Percentiles rank a stretch among this genome's conserved stretches.
These are phyloP conservation scores for Hemichromis elongatus DNA, from an alignment of 2,113 vertebrate species.

Conservation along the genomic window DNA sequence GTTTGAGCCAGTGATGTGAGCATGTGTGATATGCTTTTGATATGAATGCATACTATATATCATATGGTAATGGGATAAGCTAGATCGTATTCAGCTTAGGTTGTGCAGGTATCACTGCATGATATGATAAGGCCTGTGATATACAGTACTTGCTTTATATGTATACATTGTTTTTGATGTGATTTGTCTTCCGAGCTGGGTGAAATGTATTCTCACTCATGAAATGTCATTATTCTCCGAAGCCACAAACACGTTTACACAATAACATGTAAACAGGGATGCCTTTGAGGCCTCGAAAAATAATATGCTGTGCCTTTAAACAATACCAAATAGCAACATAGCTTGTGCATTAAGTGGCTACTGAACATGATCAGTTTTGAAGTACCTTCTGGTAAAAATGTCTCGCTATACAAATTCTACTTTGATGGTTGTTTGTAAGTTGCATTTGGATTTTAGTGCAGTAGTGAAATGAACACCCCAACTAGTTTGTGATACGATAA, in stretches of 20 bases:
- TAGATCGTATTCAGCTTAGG: not conserved
- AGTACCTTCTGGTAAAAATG: not conserved
- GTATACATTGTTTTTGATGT: not conserved
- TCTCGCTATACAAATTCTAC: not conserved
- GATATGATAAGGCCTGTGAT: not conserved
- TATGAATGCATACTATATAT: not conserved
- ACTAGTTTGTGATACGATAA: not conserved
- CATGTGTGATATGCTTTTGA: not conserved
- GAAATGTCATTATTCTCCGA: not conserved
- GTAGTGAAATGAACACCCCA: not conserved
- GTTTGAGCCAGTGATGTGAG: not conserved
- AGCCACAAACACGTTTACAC: fast-evolving
- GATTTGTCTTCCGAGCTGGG: not conserved
- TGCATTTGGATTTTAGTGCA: fast-evolving
- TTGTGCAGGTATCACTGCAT: not conserved
- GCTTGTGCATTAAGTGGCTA: not conserved
- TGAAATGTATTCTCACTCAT: not conserved
- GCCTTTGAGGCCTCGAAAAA: not conserved
- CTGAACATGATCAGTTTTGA: not conserved
- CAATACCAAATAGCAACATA: not conserved
- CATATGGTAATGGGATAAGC: conserved; percentile 1
- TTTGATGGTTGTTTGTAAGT: not conserved
- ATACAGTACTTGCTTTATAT: not conserved
- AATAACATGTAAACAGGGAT: not conserved
- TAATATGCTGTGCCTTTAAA: not conserved